Base-by-base conservation (phyloP, 2,888 invertebrate species). In the Acleris holmiana region DNA sequence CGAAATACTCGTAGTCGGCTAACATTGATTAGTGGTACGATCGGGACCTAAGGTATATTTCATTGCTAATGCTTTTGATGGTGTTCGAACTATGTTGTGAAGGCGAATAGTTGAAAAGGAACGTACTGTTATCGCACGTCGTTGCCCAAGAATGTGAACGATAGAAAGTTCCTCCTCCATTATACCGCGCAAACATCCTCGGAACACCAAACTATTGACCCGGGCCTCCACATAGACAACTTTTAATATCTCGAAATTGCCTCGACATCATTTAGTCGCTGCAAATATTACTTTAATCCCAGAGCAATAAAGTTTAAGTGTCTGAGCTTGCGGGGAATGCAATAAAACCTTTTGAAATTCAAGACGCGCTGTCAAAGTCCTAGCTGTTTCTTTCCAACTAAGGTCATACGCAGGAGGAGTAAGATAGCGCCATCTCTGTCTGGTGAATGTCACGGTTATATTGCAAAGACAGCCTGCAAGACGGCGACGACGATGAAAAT, bases 211-310 rank as follows among this genome's bases (percentile, higher is more conserved):
- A 89, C 86, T 90, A 90, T 91, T 89, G 89, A 89, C 86, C 87
- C 87, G 82, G 79, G 82, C 80, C 84, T 80, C 78, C 77, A 83
- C 84, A 86, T 83, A 88, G 86, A 88, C 83, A 86, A 85, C 86
- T 85, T 91, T 90, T 91, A 90, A 91, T 91, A 91, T 87, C 86
- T 84, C 81, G 79, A 89, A 89, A 91, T 91, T 90, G 87, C 87
- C 88, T 80, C 86, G 78, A 86, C 89, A 89, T 89, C 88, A 91
- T 90, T 91, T 89, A 89, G 91, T 81, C 80, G 86, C 88, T 85
- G 91, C 90, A 91, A 92, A 91, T 91, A 91, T 91, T 89, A 91
- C 92, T 91, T 91, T 91, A 92, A 91, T 91, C 89, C 88, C 80
- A 88, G 80, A 85, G 90, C 88, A 86, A 91, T 92, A 92, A 92